A percentile compares a stretch with the other conserved stretches of the same genome.
These are phyloP conservation scores for Lepidocyrtinus sp. DNA, from an alignment of 2,888 invertebrate species.

Conservation along the genomic window DNA sequence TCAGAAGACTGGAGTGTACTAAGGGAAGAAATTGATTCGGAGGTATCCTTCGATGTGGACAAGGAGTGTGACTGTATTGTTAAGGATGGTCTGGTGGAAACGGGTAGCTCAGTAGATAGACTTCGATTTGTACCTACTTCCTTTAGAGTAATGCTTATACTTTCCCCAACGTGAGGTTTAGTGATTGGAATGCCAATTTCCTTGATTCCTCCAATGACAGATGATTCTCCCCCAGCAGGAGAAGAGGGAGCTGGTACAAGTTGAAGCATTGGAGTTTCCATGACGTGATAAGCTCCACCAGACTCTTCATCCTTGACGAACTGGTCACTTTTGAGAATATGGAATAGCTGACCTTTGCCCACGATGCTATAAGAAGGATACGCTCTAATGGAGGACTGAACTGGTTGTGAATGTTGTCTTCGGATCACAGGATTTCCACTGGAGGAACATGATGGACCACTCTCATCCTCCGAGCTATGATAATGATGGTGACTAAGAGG, in stretches of 20 bases:
- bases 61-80: slow-evolving; percentile 20
- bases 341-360: slow-evolving; percentile 51
- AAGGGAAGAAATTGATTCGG: not conserved
- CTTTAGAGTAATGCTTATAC: slow-evolving; percentile 53
- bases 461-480: slow-evolving; percentile 52
- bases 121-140: slow-evolving; percentile 49
- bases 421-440: slow-evolving; percentile 62
- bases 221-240: slow-evolving; percentile 19
- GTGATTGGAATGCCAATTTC: slow-evolving; percentile 17
- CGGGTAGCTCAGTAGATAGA: slow-evolving; percentile 11
- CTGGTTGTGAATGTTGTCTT: slow-evolving; percentile 68
- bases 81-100: slow-evolving; percentile 2
- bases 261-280: slow-evolving; percentile 62
- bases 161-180: slow-evolving; percentile 20
- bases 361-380: slow-evolving; percentile 51
- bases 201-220: slow-evolving; percentile 12
- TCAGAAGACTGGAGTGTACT: slow-evolving; percentile 68
- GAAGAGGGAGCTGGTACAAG: slow-evolving; percentile 54
- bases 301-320: slow-evolving; percentile 54
- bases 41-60: not conserved
- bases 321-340: slow-evolving; percentile 57
- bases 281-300: slow-evolving; percentile 39
- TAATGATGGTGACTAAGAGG: slow-evolving; percentile 64
- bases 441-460: slow-evolving; percentile 30
- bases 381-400: slow-evolving; percentile 35